Evolutionary conservation across 2,113 vertebrate genomes (phyloP).

Genomic region (Copsychus sechellarum): DNA sequence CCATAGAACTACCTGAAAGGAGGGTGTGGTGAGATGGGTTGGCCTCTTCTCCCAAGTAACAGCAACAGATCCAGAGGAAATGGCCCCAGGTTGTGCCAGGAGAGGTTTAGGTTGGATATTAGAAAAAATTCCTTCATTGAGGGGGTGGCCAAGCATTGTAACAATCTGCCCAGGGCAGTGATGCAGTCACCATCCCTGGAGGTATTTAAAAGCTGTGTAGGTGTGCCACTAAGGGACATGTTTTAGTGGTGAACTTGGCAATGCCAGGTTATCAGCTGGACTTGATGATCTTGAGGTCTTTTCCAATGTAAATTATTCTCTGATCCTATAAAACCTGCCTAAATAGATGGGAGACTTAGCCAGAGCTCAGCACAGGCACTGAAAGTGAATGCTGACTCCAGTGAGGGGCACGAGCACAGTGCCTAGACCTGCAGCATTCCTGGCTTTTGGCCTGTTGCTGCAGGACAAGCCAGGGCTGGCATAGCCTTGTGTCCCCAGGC

Average conservation of each 20-base stretch:
- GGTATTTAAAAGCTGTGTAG: background rate
- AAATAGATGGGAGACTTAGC: background rate
- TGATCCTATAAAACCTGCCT: background rate
- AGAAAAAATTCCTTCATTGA: background rate
- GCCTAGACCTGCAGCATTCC: background rate
- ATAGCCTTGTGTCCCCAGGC: rapidly evolving
- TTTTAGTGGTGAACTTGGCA: background rate
- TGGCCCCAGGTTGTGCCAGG: background rate
- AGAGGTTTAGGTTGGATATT: background rate
- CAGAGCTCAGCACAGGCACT: background rate
- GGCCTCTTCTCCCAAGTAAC: background rate
- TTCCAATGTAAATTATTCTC: background rate
- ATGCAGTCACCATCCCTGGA: background rate
- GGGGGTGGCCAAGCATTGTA: background rate
- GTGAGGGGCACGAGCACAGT: rapidly evolving
- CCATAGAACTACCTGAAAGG: background rate
- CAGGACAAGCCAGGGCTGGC: background rate
- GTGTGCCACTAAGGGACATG: background rate
- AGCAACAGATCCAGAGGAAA: background rate
- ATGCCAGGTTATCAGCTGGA: background rate
- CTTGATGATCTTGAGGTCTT: background rate
- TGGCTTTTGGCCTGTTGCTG: background rate
- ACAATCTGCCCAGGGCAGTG: background rate
- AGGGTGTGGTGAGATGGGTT: background rate
- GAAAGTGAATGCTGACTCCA: rapidly evolving